Conservation (phyloP, 2,888 invertebrate genomes). For the Tetanocera ferruginea region DNA sequence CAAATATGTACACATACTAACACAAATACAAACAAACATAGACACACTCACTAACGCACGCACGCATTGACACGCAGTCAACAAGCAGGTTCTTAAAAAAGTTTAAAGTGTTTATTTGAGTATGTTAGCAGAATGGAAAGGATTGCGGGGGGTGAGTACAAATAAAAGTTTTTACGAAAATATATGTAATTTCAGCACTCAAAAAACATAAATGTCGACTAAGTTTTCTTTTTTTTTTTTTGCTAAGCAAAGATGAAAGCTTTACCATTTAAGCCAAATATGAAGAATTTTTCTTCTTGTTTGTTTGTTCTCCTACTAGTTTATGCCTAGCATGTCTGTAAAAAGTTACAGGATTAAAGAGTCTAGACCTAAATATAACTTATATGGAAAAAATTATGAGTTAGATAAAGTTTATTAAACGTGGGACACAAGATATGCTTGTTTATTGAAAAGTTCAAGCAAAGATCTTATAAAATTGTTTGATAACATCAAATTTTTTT, state of each 20-base stretch:
- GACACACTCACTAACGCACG: conserved; percentile 1
- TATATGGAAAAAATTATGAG: too few relatives aligned
- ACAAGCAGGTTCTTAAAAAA: conserved; percentile 33
- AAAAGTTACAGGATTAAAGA: too few relatives aligned
- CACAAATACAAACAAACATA: not conserved
- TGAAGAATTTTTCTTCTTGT: not conserved
- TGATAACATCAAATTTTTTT: too few relatives aligned
- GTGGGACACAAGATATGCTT: too few relatives aligned
- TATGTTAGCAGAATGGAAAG: not conserved
- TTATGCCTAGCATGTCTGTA: too few relatives aligned
- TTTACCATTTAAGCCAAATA: not conserved
- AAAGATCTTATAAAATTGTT: too few relatives aligned
- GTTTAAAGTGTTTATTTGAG: conserved; percentile 36
- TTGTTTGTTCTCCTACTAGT: not conserved
- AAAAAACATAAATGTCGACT: conserved; percentile 29
- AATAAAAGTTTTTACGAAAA: conserved; percentile 31
- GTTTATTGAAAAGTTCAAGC: too few relatives aligned
- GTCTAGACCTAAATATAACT: too few relatives aligned
- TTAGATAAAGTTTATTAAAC: too few relatives aligned
- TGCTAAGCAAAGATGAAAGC: not conserved
- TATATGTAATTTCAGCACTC: conserved; percentile 34
- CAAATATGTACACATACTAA: not conserved
- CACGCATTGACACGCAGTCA: not conserved
- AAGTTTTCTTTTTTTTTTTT: conserved; percentile 14
- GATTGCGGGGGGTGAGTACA: not conserved